Percentiles rank a stretch among this genome's conserved stretches.
Evolutionary conservation across 2,797 vertebrate genomes (phyloP).

Genomic region (Gymnocypris eckloni): DNA sequence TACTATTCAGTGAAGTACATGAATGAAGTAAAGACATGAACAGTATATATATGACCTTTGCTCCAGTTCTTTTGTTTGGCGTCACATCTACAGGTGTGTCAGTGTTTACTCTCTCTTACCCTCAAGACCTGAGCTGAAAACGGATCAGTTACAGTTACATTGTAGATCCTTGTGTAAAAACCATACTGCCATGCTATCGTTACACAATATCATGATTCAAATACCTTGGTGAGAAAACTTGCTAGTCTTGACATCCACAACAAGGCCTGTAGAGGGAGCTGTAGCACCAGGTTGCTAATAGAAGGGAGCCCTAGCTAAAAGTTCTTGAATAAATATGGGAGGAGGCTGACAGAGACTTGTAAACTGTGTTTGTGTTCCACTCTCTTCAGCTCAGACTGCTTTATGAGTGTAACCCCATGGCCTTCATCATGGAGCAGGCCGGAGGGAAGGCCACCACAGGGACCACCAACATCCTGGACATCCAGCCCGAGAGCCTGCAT

Average conservation of each 20-base stretch:
- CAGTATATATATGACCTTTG: not conserved
- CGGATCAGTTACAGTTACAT: not conserved
- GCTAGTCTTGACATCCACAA: not conserved
- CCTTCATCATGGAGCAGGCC: constrained; percentile 94
- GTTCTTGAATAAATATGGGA: not conserved
- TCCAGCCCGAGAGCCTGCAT: constrained; percentile 90
- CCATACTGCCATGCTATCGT: not conserved
- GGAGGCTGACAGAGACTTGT: not conserved
- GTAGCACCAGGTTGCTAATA: not conserved
- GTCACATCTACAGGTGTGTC: not conserved
- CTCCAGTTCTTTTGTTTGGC: constrained; percentile 15
- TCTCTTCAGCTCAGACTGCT: constrained; percentile 87
- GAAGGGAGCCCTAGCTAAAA: not conserved
- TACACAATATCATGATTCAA: not conserved
- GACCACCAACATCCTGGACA: constrained; percentile 83
- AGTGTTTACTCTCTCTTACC: constrained; percentile 9
- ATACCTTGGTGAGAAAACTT: constrained; percentile 2
- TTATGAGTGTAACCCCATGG: constrained; percentile 95
- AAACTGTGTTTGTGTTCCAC: not conserved
- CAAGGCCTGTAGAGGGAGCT: constrained; percentile 18
- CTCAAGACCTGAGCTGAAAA: not conserved
- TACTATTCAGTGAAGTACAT: not conserved
- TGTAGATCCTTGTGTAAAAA: not conserved
- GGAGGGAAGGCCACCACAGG: constrained; percentile 94
- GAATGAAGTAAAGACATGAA: not conserved